These are phyloP conservation scores for Cerastis rubricosa DNA, from an alignment of 2,888 invertebrate species.

Conservation along the genomic window DNA sequence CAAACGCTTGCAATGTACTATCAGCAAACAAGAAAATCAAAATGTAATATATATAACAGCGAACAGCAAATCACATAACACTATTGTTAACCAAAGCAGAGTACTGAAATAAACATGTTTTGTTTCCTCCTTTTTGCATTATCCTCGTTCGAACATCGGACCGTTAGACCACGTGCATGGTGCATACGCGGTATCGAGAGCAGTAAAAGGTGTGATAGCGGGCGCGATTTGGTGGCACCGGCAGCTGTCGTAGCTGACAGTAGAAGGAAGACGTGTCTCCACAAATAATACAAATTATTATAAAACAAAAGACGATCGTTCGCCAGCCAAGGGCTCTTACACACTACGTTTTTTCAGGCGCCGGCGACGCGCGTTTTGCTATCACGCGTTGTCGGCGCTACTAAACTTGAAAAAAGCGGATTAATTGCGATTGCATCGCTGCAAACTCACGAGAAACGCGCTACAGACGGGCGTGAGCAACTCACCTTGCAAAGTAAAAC, in stretches of 20 bases:
- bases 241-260: not conserved
- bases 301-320: not conserved
- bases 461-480: too few species aligned
- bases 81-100: constrained; percentile 58
- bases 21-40: constrained; percentile 21
- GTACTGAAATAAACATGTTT: constrained; percentile 67
- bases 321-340: too few species aligned
- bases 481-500: too few species aligned
- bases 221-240: not conserved
- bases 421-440: too few species aligned
- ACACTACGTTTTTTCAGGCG: too few species aligned
- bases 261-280: not conserved
- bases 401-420: too few species aligned
- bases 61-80: constrained; percentile 31
- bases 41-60: constrained; percentile 23
- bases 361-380: too few species aligned
- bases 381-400: too few species aligned
- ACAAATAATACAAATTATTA: too few species aligned
- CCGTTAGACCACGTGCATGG: not conserved
- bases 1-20: not conserved
- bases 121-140: constrained; percentile 73
- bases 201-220: not conserved
- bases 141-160: constrained; percentile 66
- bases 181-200: not conserved
- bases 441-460: too few species aligned